Evolutionary conservation across 2,888 invertebrate genomes (phyloP).

Genomic region (Cheilosia scutellata): DNA sequence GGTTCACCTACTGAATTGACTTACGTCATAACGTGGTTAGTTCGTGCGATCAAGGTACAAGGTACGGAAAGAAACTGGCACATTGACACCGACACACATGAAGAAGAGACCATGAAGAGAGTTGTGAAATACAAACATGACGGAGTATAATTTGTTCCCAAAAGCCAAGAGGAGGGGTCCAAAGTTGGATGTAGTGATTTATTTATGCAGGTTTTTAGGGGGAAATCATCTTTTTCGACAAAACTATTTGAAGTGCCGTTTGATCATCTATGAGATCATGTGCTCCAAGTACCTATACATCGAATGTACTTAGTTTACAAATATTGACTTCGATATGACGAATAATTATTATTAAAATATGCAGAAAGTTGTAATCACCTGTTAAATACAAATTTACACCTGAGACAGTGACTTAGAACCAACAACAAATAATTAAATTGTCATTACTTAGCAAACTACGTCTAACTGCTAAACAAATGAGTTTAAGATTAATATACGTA

Average conservation of each 20-base stretch:
- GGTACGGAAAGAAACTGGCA: neutral
- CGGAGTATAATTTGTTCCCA: neutral
- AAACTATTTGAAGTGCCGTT: neutral
- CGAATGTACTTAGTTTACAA: too few species aligned
- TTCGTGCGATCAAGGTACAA: neutral
- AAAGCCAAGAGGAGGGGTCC: neutral
- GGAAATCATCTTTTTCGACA: neutral
- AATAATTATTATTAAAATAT: too few species aligned
- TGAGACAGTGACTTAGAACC: too few species aligned
- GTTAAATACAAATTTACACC: too few species aligned
- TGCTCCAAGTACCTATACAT: too few species aligned
- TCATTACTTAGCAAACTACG: too few species aligned
- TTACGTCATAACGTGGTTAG: neutral
- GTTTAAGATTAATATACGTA: too few species aligned
- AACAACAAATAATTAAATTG: too few species aligned
- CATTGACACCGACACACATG: neutral
- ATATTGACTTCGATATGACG: too few species aligned
- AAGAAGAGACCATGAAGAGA: neutral
- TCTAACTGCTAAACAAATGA: too few species aligned
- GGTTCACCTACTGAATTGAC: neutral
- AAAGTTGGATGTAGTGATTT: neutral
- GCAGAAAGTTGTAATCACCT: too few species aligned
- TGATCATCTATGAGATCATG: conserved; percentile 1
- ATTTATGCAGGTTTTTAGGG: neutral
- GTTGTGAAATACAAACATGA: neutral